These are phyloP conservation scores for Sparidentex hasta DNA, from an alignment of 2,797 vertebrate species.

Conservation along the genomic window DNA sequence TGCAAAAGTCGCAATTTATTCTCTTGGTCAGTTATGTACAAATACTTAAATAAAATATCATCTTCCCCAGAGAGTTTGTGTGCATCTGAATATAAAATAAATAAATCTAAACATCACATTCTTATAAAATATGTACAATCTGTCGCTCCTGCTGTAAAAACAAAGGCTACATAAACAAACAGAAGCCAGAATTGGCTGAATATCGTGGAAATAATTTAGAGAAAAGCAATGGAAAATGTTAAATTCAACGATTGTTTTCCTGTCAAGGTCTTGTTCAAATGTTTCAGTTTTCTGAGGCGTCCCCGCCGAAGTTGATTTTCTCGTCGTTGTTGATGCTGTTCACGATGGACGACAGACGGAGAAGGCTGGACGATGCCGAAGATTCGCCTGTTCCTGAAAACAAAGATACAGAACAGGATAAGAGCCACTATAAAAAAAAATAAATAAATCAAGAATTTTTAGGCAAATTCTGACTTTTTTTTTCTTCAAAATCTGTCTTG, in stretches of 20 bases:
- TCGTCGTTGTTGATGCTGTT: slow-evolving; percentile 95
- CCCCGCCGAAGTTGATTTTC: slow-evolving; percentile 80
- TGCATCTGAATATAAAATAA: slow-evolving; percentile 86
- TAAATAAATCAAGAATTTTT: too few species aligned
- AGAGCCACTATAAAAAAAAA: too few species aligned
- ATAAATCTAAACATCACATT: slow-evolving; percentile 81
- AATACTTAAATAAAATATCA: slow-evolving; percentile 66
- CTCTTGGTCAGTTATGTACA: slow-evolving; percentile 71
- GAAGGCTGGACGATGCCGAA: slow-evolving; percentile 93
- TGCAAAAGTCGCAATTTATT: slow-evolving; percentile 66
- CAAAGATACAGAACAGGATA: neutral
- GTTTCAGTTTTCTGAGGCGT: slow-evolving; percentile 79
- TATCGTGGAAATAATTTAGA: slow-evolving; percentile 51
- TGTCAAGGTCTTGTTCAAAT: neutral
- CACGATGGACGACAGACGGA: slow-evolving; percentile 96
- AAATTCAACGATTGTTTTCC: slow-evolving; percentile 14
- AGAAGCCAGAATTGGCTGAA: slow-evolving; percentile 62
- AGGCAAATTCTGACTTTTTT: too few species aligned
- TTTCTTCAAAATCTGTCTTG: too few species aligned
- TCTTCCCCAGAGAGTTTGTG: slow-evolving; percentile 39
- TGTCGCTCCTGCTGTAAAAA: slow-evolving; percentile 59
- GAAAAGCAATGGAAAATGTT: slow-evolving; percentile 56
- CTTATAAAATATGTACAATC: slow-evolving; percentile 86
- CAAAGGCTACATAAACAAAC: slow-evolving; percentile 33
- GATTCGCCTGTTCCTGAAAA: slow-evolving; percentile 84